Evolutionary conservation across 2,797 vertebrate species (phyloP).

Genomic region (Clarias pachynema): DNA sequence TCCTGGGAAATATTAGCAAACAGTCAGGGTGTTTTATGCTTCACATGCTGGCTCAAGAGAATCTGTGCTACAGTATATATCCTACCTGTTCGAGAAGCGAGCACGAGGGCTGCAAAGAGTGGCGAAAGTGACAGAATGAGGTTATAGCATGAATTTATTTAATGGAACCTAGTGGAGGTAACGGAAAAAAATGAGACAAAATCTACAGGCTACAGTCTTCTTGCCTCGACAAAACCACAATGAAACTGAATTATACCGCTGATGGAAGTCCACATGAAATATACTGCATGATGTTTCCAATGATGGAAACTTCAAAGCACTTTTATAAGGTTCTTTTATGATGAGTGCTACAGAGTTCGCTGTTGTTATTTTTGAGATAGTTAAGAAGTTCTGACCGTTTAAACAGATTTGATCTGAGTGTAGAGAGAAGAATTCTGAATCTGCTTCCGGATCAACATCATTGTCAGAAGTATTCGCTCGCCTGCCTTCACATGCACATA

Average conservation of each 20-base stretch:
- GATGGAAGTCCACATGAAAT: neutral
- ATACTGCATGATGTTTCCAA: too few relatives aligned
- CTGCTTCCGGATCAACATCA: too few relatives aligned
- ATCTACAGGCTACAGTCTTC: neutral
- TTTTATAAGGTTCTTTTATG: too few relatives aligned
- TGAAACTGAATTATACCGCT: neutral
- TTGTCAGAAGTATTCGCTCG: too few relatives aligned
- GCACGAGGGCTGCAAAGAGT: neutral
- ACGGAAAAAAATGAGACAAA: neutral
- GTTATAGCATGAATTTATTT: neutral
- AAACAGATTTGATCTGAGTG: neutral
- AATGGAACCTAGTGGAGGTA: neutral
- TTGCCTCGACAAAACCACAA: neutral
- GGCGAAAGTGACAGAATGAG: neutral
- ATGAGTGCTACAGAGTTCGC: neutral
- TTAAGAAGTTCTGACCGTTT: too few relatives aligned
- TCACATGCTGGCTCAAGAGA: neutral
- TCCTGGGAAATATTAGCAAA: neutral
- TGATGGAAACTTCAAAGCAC: too few relatives aligned
- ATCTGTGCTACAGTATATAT: constrained; percentile 3
- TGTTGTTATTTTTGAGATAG: too few relatives aligned
- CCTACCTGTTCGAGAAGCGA: neutral
- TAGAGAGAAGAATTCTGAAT: neutral
- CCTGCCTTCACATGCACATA: too few relatives aligned
- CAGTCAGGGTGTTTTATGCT: neutral